These are phyloP conservation scores for Deilephila elpenor DNA, from an alignment of 2,888 invertebrate genomes.

Conservation along the genomic window DNA sequence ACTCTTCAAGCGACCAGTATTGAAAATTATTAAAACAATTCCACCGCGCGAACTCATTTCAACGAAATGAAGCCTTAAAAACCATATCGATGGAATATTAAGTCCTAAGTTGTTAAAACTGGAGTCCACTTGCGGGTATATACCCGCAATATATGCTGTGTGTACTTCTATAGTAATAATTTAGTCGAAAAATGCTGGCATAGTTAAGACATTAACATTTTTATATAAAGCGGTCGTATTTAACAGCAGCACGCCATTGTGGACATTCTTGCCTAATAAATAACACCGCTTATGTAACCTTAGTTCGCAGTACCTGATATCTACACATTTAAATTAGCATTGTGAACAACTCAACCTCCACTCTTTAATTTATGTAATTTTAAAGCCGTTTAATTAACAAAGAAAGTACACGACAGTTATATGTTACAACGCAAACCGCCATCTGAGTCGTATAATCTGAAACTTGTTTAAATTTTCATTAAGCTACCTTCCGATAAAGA, in stretches of 20 bases:
- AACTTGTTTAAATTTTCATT: slow-evolving; percentile 49
- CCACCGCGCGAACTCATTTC: slow-evolving; percentile 15
- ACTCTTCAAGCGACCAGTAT: slow-evolving; percentile 4
- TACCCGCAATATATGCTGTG: too few species aligned
- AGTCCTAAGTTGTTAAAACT: not conserved
- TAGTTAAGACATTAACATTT: too few species aligned
- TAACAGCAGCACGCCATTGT: too few species aligned
- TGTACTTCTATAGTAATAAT: too few species aligned
- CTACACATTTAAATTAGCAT: not conserved
- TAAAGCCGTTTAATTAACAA: slow-evolving; percentile 5
- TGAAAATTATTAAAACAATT: slow-evolving; percentile 25
- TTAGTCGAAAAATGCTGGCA: too few species aligned
- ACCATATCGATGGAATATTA: not conserved
- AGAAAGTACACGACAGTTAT: not conserved
- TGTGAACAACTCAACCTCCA: not conserved
- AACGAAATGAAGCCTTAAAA: not conserved
- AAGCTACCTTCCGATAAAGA: slow-evolving; percentile 59
- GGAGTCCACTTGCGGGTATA: not conserved
- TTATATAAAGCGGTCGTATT: too few species aligned
- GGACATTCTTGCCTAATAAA: too few species aligned
- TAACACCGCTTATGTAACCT: not conserved
- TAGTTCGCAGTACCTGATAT: not conserved
- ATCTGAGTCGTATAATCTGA: slow-evolving; percentile 30
- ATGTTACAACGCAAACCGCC: not conserved
- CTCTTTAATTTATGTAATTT: not conserved